Evolutionary conservation across 2,113 vertebrate species (phyloP), one percentile per base, ranked within the genome.

Genomic region (Pluvianellus socialis): DNA sequence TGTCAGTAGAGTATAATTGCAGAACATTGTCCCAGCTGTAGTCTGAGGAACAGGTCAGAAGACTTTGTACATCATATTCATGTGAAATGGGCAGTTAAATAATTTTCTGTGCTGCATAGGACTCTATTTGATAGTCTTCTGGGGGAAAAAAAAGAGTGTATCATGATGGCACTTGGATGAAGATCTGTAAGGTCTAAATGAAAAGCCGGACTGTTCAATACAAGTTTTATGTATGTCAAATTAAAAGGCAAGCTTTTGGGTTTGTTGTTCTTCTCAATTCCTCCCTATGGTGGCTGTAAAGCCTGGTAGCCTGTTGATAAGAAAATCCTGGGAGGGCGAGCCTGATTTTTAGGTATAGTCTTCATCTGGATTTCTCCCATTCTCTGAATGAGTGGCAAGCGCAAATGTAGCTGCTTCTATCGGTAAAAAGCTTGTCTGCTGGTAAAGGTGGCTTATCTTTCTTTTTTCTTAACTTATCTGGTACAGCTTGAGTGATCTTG

Each of bases 101-200:
- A 0, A 35, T 47, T 71, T 76, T 55, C n/a, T 80, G 14, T 67
- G 2, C 30, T 63, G 45, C 14, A 15, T 19, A 74, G 22, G 55
- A 7, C 9, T 53, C 26, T 47, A 6, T 4, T 84, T 80, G 27
- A 7, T 33, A 4, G n/a, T 55, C 17, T 30, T 77, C 33, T 3
- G 0, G 7, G 30, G 44, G 13, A 7, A 2, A 2, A 32, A 72
- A 65, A 58, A 6, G 11, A 66, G 16, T 12, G 3, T 42, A 2
- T 62, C 8, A 2, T 52, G 52, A 10, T 86, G 75, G 27, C 22
- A 38, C 38, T 68, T 55, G 33, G 17, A 50, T 89, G 56, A 66
- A 93, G 14, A 18, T 24, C 14, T 74, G 10, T 35, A 28, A 35
- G 30, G 33, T 44, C 68, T 70, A 72, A 86, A 65, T 38, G 23